Evolutionary conservation across 1,140 invertebrate species (phyloP), one percentile per base, ranked within the genome.

Genomic region (Triops longicaudatus): DNA sequence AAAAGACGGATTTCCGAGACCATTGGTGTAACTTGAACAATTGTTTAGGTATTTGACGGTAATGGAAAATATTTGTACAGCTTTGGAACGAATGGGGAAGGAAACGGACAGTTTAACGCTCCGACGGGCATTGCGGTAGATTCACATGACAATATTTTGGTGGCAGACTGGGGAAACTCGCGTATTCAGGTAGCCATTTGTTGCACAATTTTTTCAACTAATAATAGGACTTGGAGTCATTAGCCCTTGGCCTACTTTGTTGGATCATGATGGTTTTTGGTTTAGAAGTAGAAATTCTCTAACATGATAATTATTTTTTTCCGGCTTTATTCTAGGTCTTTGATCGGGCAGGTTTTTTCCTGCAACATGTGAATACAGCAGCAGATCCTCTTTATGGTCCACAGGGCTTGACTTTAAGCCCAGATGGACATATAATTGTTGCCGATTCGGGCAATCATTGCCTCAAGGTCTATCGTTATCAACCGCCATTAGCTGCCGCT

Each of bases 381-480:
- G 85, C 84, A 5, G 87, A 87, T 78, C 87, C 87, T 4, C 80
- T 89, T 41, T 89, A 88, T 80, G 88, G 88, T 11, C 88, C 88
- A 1, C 88, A 89, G 81, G 88, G 87, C 14, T 80, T 89, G 17
- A 82, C 85, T 1, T 81, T 88, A 26, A 84, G 85, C 22, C 78
- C 81, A 22, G 85, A 88, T 76, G 86, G 86, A 7, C 83, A 85
- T 72, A 83, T 88, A 12, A 84, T 87, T n/a, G 87, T 89, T 10
- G 86, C 87, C 0, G 88, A 88, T 81, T 87, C 86, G 7, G 88
- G 88, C 44, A 89, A 89, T 81, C 88, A 89, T 80, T 88, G 87
- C 80, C 84, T 87, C 78, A 89, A 88, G 80, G 81, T 87, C 10
- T 88, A 87, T 79, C 86, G 86, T 80, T 87, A 88, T 81, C 82